A percentile compares a stretch with the other conserved stretches of the same genome.
Conservation (phyloP, 2,113 vertebrate genomes). For the Riparia riparia region DNA sequence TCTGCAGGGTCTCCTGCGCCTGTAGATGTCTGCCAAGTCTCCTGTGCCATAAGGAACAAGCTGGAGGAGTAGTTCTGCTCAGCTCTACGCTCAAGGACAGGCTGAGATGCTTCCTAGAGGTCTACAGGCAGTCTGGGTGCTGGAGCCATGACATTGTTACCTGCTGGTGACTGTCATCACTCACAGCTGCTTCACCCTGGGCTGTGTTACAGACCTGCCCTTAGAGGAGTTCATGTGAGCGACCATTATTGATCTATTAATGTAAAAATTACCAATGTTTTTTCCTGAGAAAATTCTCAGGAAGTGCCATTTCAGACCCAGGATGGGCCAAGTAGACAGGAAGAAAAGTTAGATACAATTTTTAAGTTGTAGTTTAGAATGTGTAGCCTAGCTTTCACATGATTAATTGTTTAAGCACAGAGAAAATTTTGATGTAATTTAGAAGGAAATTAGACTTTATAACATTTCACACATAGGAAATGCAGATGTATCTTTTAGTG, state of each 20-base stretch:
- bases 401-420: not conserved
- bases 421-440: not conserved
- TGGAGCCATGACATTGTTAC: not conserved
- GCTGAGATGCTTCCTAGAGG: not conserved
- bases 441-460: not conserved
- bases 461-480: not conserved
- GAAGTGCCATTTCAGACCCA: not conserved
- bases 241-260: not conserved
- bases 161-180: not conserved
- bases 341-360: not conserved
- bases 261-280: not conserved
- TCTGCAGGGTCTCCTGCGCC: not conserved
- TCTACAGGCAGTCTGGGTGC: not conserved
- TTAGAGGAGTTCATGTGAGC: not conserved
- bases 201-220: not conserved
- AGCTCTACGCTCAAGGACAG: fast-evolving
- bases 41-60: not conserved
- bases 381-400: not conserved
- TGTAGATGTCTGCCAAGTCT: not conserved
- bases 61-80: not conserved
- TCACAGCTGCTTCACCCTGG: not conserved
- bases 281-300: not conserved
- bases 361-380: not conserved
- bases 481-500: not conserved
- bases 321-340: not conserved